phyloP scores from a whole-genome alignment of 1,140 invertebrate genomes.

The Maniola jurtina region DNA sequence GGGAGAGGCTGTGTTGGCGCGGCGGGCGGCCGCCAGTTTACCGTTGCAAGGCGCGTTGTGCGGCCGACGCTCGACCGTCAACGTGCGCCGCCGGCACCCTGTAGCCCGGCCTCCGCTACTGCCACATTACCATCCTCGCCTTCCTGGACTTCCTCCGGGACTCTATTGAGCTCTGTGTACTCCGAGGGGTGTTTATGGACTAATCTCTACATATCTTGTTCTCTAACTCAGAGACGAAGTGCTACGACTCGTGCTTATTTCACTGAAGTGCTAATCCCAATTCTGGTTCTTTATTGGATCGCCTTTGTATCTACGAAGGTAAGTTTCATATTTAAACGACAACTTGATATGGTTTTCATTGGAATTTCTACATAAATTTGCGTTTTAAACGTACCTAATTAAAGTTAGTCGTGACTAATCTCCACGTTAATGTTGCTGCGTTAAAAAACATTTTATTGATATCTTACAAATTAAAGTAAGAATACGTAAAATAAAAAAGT shows the following conservation, averaged over 20 bases:
- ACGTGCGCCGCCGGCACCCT: slow-evolving; percentile 66
- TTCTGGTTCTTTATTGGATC: slow-evolving; percentile 73
- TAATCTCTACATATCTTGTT: slow-evolving; percentile 45
- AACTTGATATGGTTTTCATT: slow-evolving; percentile 1
- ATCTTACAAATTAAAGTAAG: neutral
- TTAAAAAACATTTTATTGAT: neutral
- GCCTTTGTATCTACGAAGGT: slow-evolving; percentile 56
- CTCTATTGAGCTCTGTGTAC: slow-evolving; percentile 50
- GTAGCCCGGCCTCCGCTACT: slow-evolving; percentile 47
- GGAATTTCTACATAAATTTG: slow-evolving; percentile 22
- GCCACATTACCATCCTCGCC: slow-evolving; percentile 32
- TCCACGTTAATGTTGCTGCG: slow-evolving; percentile 25
- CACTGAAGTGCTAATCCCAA: slow-evolving; percentile 71
- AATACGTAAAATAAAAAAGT: too few species aligned
- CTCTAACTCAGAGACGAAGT: slow-evolving; percentile 63
- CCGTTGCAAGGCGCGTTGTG: slow-evolving; percentile 76
- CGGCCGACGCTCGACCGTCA: slow-evolving; percentile 70
- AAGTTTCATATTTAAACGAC: slow-evolving; percentile 43
- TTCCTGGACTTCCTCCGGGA: slow-evolving; percentile 47
- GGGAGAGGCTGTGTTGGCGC: slow-evolving; percentile 69
- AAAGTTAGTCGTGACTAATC: slow-evolving; percentile 30
- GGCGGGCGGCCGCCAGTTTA: slow-evolving; percentile 71
- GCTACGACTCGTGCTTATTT: slow-evolving; percentile 70
- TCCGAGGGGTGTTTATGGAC: slow-evolving; percentile 51
- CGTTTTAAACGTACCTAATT: slow-evolving; percentile 18